Percentiles rank a stretch among this genome's conserved stretches.
These are phyloP conservation scores for Eulemur coronatus DNA, from an alignment of 2,797 vertebrate genomes.

Conservation along the genomic window DNA sequence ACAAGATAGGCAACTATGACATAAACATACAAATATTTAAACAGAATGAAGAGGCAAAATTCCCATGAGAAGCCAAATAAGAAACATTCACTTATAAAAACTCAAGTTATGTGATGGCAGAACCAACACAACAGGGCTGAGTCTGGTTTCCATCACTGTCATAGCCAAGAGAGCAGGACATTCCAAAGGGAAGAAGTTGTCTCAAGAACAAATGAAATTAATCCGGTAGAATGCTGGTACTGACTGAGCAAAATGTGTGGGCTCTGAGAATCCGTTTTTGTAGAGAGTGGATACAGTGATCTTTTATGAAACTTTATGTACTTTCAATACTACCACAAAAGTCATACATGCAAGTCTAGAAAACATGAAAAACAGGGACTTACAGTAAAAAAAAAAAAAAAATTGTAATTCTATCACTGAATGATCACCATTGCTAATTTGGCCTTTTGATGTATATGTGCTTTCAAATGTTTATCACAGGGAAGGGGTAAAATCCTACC, in stretches of 20 bases:
- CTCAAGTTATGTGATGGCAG: neutral
- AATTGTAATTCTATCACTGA: neutral
- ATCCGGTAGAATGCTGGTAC: neutral
- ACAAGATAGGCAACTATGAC: neutral
- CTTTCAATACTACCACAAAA: neutral
- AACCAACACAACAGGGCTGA: neutral
- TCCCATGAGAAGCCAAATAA: slow-evolving; percentile 53
- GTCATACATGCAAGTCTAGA: neutral
- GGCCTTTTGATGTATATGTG: neutral
- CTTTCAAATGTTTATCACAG: neutral
- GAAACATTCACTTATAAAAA: neutral
- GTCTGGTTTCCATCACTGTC: neutral
- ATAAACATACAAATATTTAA: slow-evolving; percentile 25
- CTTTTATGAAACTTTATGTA: neutral
- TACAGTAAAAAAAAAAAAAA: neutral
- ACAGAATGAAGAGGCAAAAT: slow-evolving; percentile 14
- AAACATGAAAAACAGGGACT: neutral
- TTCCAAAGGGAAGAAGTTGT: neutral
- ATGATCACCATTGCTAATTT: neutral
- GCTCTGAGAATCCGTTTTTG: neutral
- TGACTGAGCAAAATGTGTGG: neutral
- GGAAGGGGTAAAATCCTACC: too few relatives aligned
- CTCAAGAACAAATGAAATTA: neutral
- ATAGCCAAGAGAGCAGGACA: neutral
- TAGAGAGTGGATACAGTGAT: neutral